Evolutionary conservation across 2,113 vertebrate species (phyloP).

Genomic region (Sminthopsis crassicaudata): DNA sequence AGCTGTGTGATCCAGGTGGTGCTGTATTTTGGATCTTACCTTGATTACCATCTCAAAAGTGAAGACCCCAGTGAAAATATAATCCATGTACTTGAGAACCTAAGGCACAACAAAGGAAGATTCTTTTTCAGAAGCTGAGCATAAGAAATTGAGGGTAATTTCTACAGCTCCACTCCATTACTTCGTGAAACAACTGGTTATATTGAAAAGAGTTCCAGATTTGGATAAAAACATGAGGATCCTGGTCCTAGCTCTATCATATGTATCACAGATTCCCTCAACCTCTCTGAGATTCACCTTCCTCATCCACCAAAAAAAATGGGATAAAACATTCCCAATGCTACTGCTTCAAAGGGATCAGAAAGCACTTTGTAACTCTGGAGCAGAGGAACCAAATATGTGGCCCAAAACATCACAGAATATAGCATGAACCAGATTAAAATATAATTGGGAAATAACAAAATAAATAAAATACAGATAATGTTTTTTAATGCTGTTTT

Average conservation of each 20-base stretch:
- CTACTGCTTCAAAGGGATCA: neutral
- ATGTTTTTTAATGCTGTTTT: neutral
- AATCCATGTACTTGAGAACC: slow-evolving; percentile 98
- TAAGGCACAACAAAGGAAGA: slow-evolving; percentile 71
- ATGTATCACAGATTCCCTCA: neutral
- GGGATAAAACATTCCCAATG: neutral
- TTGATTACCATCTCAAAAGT: slow-evolving; percentile 99
- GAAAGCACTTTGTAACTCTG: neutral
- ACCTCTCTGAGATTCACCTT: neutral
- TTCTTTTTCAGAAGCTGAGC: neutral
- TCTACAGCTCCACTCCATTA: neutral
- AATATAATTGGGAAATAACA: neutral
- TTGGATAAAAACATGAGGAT: neutral
- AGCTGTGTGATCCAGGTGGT: neutral
- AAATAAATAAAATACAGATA: neutral
- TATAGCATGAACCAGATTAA: neutral
- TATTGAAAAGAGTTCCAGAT: neutral
- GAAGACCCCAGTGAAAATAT: slow-evolving; percentile 97
- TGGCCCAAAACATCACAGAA: neutral
- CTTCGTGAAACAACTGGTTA: fast-evolving
- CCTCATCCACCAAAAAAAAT: neutral
- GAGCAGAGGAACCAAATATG: neutral
- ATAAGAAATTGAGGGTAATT: neutral
- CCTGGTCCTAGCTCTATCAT: neutral
- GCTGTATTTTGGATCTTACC: slow-evolving; percentile 85